Evolutionary conservation across 2,797 vertebrate species (phyloP).

Genomic region (Parauchenoglanis punctatus): DNA sequence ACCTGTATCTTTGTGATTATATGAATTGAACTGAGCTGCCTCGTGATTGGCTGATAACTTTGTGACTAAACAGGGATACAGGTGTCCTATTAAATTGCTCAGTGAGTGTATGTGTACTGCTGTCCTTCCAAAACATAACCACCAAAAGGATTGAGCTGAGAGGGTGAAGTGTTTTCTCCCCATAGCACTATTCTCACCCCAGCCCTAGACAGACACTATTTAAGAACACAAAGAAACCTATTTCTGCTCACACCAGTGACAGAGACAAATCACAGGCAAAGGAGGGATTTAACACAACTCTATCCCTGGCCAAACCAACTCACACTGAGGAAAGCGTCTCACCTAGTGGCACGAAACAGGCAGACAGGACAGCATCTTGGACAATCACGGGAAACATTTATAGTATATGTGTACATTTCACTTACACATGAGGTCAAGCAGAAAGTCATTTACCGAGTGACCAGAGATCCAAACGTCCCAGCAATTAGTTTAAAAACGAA

Average conservation of each 20-base stretch:
- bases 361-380: not conserved
- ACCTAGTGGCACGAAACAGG: not conserved
- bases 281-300: constrained; percentile 15
- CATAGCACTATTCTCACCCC: constrained; percentile 16
- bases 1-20: not conserved
- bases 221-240: constrained; percentile 29
- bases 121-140: not conserved
- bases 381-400: not conserved
- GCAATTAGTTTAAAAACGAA: not conserved
- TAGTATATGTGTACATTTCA: not conserved
- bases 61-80: not conserved
- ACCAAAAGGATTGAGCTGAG: constrained; percentile 5
- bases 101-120: not conserved
- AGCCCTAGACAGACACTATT: constrained; percentile 12
- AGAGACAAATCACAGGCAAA: constrained; percentile 30
- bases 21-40: not conserved
- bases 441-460: not conserved
- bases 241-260: constrained; percentile 23
- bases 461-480: not conserved
- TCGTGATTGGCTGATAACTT: not conserved
- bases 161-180: constrained; percentile 1
- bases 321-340: not conserved
- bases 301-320: not conserved
- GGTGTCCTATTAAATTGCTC: not conserved
- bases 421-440: not conserved